Percentiles rank a stretch among this genome's conserved stretches.
phyloP scores from a whole-genome alignment of 2,113 vertebrate genomes.

The Anseranas semipalmata region DNA sequence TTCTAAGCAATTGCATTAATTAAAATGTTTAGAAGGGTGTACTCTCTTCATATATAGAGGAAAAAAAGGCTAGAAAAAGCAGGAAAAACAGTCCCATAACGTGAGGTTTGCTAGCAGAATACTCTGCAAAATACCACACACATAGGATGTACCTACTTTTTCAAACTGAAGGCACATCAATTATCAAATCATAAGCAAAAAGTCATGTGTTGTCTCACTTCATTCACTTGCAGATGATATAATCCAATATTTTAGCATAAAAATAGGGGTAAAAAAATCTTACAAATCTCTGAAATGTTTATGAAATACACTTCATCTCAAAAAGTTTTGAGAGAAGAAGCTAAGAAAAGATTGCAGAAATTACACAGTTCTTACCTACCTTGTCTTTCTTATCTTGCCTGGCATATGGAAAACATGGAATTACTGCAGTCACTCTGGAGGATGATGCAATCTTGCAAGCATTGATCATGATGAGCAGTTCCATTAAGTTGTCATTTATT shows the following conservation, averaged over 20 bases:
- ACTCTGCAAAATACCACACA: not conserved
- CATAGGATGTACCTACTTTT: not conserved
- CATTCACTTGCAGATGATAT: not conserved
- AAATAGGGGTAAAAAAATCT: not conserved
- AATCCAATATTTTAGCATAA: not conserved
- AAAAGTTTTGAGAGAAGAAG: not conserved
- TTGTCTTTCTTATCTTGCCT: constrained; percentile 87
- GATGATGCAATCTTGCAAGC: constrained; percentile 86
- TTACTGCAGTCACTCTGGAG: constrained; percentile 84
- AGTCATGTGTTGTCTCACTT: not conserved
- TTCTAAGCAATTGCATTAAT: not conserved
- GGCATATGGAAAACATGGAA: constrained; percentile 85
- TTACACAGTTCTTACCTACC: constrained; percentile 66
- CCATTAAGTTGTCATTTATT: constrained; percentile 88
- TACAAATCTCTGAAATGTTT: not conserved
- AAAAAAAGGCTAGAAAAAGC: not conserved
- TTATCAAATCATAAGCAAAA: not conserved
- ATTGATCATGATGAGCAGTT: constrained; percentile 88
- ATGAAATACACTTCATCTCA: not conserved
- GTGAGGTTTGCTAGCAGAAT: not conserved
- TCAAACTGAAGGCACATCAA: not conserved
- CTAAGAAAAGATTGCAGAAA: not conserved
- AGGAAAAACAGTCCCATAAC: not conserved
- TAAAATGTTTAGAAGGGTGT: not conserved
- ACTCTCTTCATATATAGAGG: not conserved